Evolutionary conservation across 2,888 invertebrate species (phyloP).

Genomic region (Drosophila birchii): DNA sequence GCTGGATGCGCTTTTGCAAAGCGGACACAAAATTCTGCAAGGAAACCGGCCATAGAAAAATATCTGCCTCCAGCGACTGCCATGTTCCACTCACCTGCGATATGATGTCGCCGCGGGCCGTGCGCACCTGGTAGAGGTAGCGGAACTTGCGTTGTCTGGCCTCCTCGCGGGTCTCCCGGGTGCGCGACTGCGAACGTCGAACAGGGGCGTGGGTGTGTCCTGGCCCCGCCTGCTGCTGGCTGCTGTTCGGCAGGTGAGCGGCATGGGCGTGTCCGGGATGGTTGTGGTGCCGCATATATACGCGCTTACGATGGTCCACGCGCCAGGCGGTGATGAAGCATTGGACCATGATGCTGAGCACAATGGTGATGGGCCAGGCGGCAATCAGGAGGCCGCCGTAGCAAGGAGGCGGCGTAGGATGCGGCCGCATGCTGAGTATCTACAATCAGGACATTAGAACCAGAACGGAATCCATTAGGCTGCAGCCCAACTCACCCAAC

Average conservation of each 20-base stretch:
- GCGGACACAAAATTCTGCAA: slow-evolving; percentile 92
- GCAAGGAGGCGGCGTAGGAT: slow-evolving; percentile 84
- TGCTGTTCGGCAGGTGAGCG: slow-evolving; percentile 72
- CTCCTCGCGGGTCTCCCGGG: slow-evolving; percentile 91
- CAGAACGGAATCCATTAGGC: neutral
- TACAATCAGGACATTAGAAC: slow-evolving; percentile 13
- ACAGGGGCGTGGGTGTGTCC: slow-evolving; percentile 61
- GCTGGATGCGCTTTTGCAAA: slow-evolving; percentile 90
- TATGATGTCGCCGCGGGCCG: slow-evolving; percentile 95
- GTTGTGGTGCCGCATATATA: slow-evolving; percentile 78
- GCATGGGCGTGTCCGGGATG: slow-evolving; percentile 52
- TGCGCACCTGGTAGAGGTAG: slow-evolving; percentile 94
- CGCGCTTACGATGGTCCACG: slow-evolving; percentile 84
- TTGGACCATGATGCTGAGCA: slow-evolving; percentile 84
- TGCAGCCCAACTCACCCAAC: slow-evolving; percentile 75
- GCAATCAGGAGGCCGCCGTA: slow-evolving; percentile 84
- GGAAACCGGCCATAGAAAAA: neutral
- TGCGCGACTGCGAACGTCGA: slow-evolving; percentile 85
- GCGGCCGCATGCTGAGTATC: slow-evolving; percentile 84
- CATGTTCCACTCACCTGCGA: slow-evolving; percentile 88
- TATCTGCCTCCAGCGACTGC: neutral
- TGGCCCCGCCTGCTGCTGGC: slow-evolving; percentile 61
- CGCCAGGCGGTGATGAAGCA: slow-evolving; percentile 85
- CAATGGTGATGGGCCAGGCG: slow-evolving; percentile 83
- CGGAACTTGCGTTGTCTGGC: slow-evolving; percentile 93